These are phyloP conservation scores for Atherinosoma microstoma DNA, from an alignment of 2,797 vertebrate genomes.

Conservation along the genomic window DNA sequence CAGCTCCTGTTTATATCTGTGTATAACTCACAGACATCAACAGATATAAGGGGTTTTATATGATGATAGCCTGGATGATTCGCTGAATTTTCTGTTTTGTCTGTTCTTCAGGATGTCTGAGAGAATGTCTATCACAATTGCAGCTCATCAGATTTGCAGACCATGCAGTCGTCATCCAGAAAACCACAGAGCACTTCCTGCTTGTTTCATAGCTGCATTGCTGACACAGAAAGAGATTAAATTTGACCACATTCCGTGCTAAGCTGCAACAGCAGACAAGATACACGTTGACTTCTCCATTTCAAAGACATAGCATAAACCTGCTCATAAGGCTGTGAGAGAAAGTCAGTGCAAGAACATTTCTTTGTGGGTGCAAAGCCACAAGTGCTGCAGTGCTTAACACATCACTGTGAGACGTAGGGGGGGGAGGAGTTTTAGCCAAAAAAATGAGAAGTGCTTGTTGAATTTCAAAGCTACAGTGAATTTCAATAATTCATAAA, in stretches of 20 bases:
- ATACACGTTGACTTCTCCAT: constrained; percentile 2
- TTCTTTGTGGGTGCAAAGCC: constrained; percentile 20
- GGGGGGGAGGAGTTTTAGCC: constrained; percentile 30
- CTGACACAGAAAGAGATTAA: neutral
- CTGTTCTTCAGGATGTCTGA: neutral
- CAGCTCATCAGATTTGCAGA: constrained; percentile 13
- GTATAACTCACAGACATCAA: neutral
- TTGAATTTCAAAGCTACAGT: constrained; percentile 35
- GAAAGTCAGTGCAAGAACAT: constrained; percentile 8
- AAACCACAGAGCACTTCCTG: constrained; percentile 49
- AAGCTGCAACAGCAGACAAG: neutral
- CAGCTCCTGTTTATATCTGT: too few relatives aligned
- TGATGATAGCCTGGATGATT: neutral
- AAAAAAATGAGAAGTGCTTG: constrained; percentile 31
- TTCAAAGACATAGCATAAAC: neutral
- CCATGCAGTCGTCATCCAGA: neutral
- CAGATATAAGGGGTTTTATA: neutral
- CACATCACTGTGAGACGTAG: too few relatives aligned
- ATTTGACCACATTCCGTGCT: constrained; percentile 9
- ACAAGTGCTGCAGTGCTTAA: neutral
- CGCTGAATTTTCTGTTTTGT: neutral
- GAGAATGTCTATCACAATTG: neutral
- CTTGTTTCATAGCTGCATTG: neutral
- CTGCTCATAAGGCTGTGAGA: neutral
- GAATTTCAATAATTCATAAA: constrained; percentile 31